These are phyloP conservation scores for Murina feae DNA, from an alignment of 2,113 vertebrate species.

Conservation along the genomic window DNA sequence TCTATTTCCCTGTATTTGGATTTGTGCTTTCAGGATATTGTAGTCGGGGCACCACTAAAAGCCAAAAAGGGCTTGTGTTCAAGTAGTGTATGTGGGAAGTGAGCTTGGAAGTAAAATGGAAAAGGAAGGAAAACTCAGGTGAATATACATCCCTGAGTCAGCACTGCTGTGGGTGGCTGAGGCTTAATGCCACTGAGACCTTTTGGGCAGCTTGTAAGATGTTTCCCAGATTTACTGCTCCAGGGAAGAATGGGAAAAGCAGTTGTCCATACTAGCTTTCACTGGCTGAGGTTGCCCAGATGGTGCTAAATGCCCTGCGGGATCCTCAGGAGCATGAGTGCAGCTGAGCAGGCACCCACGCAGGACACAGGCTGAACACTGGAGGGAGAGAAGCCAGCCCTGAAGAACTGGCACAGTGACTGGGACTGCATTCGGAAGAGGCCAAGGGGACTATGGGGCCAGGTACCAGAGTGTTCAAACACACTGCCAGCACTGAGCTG, in stretches of 20 bases:
- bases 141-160: not conserved
- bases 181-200: rapidly evolving
- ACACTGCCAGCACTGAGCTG: not conserved
- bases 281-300: rapidly evolving
- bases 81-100: not conserved
- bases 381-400: not conserved
- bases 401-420: not conserved
- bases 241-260: not conserved
- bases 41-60: not conserved
- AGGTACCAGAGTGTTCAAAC: not conserved
- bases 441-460: not conserved
- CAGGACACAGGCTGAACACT: rapidly evolving
- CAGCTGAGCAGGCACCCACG: rapidly evolving
- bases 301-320: rapidly evolving
- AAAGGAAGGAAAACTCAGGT: not conserved
- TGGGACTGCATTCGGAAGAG: not conserved
- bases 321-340: not conserved
- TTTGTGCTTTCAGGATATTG: not conserved
- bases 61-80: not conserved
- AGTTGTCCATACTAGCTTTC: not conserved
- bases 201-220: not conserved
- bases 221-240: not conserved
- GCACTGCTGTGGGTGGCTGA: not conserved
- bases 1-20: not conserved
- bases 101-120: not conserved